Evolutionary conservation across 2,888 invertebrate genomes (phyloP).

Genomic region (Caenorhabditis japonica): DNA sequence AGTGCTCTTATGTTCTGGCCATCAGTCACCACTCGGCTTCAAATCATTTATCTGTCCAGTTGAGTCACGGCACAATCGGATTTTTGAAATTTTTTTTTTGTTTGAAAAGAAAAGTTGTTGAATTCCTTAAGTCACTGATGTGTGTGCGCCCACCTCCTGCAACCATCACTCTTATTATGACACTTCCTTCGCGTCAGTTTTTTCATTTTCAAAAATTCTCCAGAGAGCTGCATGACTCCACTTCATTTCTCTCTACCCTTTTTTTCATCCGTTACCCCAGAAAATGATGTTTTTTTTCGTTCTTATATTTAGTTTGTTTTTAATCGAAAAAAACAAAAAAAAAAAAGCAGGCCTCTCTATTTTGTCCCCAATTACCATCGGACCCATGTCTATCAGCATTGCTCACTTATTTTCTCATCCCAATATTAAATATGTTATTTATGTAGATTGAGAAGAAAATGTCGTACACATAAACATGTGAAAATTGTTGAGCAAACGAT

Average conservation of each 20-base stretch:
- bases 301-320: too few relatives aligned
- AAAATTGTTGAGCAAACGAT: background rate
- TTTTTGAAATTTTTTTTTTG: conserved; percentile 4
- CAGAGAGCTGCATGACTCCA: background rate
- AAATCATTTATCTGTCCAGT: conserved; percentile 16
- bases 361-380: too few relatives aligned
- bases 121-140: conserved; percentile 39
- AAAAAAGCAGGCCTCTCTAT: too few relatives aligned
- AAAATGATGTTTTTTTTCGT: too few relatives aligned
- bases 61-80: too few relatives aligned
- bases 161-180: conserved; percentile 55
- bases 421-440: too few relatives aligned
- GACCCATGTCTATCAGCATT: too few relatives aligned
- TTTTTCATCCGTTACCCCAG: background rate
- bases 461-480: conserved; percentile 2
- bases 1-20: conserved; percentile 49
- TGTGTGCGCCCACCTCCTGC: conserved; percentile 43
- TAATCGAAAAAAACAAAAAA: too few relatives aligned
- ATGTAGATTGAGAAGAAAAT: too few relatives aligned
- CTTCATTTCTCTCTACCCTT: background rate
- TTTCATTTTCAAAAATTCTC: conserved; percentile 35
- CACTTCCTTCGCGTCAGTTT: conserved; percentile 36
- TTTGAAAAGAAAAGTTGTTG: conserved; percentile 39
- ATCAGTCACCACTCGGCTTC: too few relatives aligned
- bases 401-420: too few relatives aligned